Evolutionary conservation across 2,113 vertebrate species (phyloP).

Genomic region (Lagopus muta): DNA sequence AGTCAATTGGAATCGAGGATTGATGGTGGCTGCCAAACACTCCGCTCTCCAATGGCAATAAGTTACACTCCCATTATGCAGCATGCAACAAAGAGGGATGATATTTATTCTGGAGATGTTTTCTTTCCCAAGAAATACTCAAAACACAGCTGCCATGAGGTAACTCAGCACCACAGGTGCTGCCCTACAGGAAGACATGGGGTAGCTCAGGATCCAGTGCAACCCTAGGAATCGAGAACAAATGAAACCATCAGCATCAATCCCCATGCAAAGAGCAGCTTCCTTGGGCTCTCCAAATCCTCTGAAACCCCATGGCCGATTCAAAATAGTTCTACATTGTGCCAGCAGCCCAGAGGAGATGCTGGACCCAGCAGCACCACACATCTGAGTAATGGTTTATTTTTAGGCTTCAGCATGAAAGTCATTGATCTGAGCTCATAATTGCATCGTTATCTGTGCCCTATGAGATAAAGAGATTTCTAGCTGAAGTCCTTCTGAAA

Average conservation of each 20-base stretch:
- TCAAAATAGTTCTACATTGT: not conserved
- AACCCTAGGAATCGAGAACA: not conserved
- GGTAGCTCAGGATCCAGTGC: rapidly evolving
- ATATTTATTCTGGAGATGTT: conserved; percentile 40
- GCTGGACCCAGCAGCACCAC: not conserved
- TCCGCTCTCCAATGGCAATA: not conserved
- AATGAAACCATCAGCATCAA: not conserved
- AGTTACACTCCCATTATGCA: conserved; percentile 45
- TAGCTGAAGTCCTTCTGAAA: conserved; percentile 27
- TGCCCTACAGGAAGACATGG: not conserved
- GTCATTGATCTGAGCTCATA: conserved; percentile 24
- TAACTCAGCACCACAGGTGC: not conserved
- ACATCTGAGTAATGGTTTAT: not conserved
- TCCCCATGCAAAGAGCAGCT: not conserved
- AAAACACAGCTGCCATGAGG: not conserved
- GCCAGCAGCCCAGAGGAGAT: not conserved
- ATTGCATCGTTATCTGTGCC: conserved; percentile 38
- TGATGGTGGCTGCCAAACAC: conserved; percentile 20
- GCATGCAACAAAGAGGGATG: conserved; percentile 17
- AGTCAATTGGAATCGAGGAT: conserved; percentile 24
- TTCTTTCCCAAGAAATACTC: not conserved
- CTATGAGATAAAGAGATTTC: conserved; percentile 37
- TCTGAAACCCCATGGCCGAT: rapidly evolving
- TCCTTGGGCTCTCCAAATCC: not conserved
- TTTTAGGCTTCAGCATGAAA: conserved; percentile 17